phyloP scores from a whole-genome alignment of 2,113 vertebrate species.

The Semnornis frantzii region DNA sequence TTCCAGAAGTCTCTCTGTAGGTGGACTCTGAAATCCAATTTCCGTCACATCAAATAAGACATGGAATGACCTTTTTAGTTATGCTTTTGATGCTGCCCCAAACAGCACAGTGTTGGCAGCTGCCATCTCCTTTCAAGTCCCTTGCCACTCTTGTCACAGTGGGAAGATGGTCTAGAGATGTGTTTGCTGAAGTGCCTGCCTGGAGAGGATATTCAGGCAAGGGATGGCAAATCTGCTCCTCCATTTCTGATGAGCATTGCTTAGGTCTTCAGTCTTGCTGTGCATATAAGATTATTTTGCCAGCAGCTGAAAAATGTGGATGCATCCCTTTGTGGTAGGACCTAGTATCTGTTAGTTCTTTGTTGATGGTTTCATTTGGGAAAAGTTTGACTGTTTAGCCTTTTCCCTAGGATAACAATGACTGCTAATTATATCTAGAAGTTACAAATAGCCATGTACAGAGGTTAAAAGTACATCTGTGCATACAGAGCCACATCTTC shows the following conservation, averaged over 20 bases:
- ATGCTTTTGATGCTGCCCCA: conserved; percentile 27
- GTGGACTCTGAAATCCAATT: conserved; percentile 36
- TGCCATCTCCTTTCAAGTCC: conserved; percentile 44
- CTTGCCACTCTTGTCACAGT: background rate
- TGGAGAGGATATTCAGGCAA: background rate
- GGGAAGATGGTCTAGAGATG: background rate
- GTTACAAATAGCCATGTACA: background rate
- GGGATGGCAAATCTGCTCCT: background rate
- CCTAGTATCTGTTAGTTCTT: background rate
- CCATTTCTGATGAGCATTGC: background rate
- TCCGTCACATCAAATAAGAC: conserved; percentile 6
- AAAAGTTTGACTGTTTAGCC: background rate
- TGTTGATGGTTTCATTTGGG: background rate
- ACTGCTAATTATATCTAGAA: background rate
- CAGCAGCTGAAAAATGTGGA: background rate
- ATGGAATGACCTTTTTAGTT: conserved; percentile 38
- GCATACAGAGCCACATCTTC: background rate
- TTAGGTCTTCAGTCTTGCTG: background rate
- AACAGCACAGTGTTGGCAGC: background rate
- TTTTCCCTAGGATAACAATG: background rate
- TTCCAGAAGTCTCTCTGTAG: background rate
- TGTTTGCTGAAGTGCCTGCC: background rate
- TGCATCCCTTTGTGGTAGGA: background rate
- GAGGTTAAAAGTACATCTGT: background rate
- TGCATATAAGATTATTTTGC: background rate